Base-by-base conservation (phyloP, 2,888 invertebrate species). In the Hydriomena furcata region DNA sequence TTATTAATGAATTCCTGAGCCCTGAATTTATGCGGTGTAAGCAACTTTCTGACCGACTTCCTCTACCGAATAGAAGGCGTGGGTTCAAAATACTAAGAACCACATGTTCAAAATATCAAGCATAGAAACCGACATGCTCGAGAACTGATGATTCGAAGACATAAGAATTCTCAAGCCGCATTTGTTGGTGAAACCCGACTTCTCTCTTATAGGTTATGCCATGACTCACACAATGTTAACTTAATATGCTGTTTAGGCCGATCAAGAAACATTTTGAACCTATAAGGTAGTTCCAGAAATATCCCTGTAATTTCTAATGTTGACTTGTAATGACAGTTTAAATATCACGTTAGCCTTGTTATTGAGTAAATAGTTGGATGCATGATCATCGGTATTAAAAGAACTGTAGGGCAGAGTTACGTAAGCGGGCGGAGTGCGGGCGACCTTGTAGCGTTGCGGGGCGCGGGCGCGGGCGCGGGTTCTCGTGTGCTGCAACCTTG, bases 401-500 rank as follows among this genome's bases (percentile, higher is more conserved):
- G 66, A 69, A 68, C 60, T 63, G 66, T 66, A 73, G 79, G 76
- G 76, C 72, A 63, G 65, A 61, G 77, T 85, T 85, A 85, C 76
- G 81, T 84, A 85, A 85, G 74, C 71, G 63, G 68, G 64, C 65
- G 68, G 25, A 51, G 68, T 60, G 73, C 72, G 71, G 62, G 65
- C 64, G 69, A 69, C 71, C 73, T 69, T 70, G 67, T 42, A 46
- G 40, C 41, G 52, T 8, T 23, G 45, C 46, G 42, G 60, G 55
- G 52, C 58, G 66, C 64, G 65, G 64, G 63, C 65, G 66, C 68
- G 71, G 65, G 70, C 65, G 70, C 66, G 70, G 68, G 66, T 58
- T 62, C 61, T 55, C 41, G 28, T 44, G 63, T 37, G 40, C 55
- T 51, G 66, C 76, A 83, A 83, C 89, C 87, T 89, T 88, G 89